Evolutionary conservation across 1,140 invertebrate genomes (phyloP), one percentile per base, ranked within the genome.

Genomic region (Pararge aegeria): DNA sequence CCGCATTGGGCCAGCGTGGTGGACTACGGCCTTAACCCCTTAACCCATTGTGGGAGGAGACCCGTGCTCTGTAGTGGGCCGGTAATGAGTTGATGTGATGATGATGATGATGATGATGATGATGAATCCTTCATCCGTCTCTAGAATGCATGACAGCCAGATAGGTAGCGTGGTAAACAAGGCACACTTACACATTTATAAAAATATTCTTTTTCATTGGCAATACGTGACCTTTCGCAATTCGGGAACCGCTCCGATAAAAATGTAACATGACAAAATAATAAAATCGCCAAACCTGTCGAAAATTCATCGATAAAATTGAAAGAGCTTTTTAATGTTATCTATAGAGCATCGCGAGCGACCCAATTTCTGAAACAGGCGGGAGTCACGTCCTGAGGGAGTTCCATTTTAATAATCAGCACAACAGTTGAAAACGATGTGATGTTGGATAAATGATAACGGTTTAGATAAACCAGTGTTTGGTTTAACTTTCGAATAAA

Each of bases 331-430:
- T 62, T 62, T 56, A 63, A 63, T 63, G 55, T 63, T 63, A 63
- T 63, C 61, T 63, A 49, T 57, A 53, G 37, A 53, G 29, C 44
- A 55, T 59, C 49, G 55, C 51, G 61, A 57, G 54, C 55, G 75
- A 78, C 75, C 77, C 72, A 75, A 80, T 82, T 80, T 73, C 58
- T 50, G 55, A 69, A 79, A 70, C 62, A 58, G 64, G 64, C 66
- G 49, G 66, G 49, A 77, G 69, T 74, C 78, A 80, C 80, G 80
- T 80, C 74, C 71, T 74, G 38, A 55, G 61, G 65, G 66, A 65
- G 66, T 49, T 54, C 37, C 54, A 29, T 56, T 61, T 68, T 68
- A 68, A 73, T 71, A 74, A 70, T 76, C 70, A 68, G 59, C 63
- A 67, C 70, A 63, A 57, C 55, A 55, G 61, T 63, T 27, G 54